Percentiles rank a stretch among this genome's conserved stretches.
phyloP scores from a whole-genome alignment of 53 echinoderm and acorn worm genomes.

The Zoroaster sp. region DNA sequence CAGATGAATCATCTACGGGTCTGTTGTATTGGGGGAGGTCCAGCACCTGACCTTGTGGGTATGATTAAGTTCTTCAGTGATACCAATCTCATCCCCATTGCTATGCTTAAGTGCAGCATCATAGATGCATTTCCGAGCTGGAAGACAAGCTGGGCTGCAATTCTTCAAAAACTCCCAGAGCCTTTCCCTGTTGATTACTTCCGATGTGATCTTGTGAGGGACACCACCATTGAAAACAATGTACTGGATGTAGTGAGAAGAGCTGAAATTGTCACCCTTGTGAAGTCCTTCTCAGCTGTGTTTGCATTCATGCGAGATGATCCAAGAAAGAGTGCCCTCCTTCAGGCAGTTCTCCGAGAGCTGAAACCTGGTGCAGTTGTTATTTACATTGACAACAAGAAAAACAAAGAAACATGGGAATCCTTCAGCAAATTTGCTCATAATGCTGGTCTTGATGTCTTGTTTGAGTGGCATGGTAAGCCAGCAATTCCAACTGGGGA shows the following conservation, averaged over 20 bases:
- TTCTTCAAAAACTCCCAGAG: slow-evolving; percentile 4
- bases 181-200: slow-evolving; percentile 33
- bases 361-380: slow-evolving; percentile 35
- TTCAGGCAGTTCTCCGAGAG: slow-evolving; percentile 34
- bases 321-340: slow-evolving; percentile 2
- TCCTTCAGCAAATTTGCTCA: neutral
- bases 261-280: slow-evolving; percentile 23
- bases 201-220: slow-evolving; percentile 31
- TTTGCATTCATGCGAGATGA: slow-evolving; percentile 40
- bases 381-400: slow-evolving; percentile 35
- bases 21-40: slow-evolving; percentile 34
- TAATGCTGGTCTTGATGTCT: slow-evolving; percentile 18
- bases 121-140: slow-evolving; percentile 50
- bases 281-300: slow-evolving; percentile 44
- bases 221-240: neutral
- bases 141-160: slow-evolving; percentile 32
- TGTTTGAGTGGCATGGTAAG: slow-evolving; percentile 41
- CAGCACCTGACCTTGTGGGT: slow-evolving; percentile 37
- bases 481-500: slow-evolving; percentile 21
- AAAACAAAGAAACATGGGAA: slow-evolving; percentile 31
- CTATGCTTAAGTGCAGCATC: slow-evolving; percentile 29
- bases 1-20: slow-evolving; percentile 21
- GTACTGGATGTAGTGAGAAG: slow-evolving; percentile 3
- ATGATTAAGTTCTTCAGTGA: slow-evolving; percentile 12
- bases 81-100: slow-evolving; percentile 3